Percentiles rank a stretch among this genome's conserved stretches.
Evolutionary conservation across 2,113 vertebrate genomes (phyloP).

Genomic region (Bos indicus): DNA sequence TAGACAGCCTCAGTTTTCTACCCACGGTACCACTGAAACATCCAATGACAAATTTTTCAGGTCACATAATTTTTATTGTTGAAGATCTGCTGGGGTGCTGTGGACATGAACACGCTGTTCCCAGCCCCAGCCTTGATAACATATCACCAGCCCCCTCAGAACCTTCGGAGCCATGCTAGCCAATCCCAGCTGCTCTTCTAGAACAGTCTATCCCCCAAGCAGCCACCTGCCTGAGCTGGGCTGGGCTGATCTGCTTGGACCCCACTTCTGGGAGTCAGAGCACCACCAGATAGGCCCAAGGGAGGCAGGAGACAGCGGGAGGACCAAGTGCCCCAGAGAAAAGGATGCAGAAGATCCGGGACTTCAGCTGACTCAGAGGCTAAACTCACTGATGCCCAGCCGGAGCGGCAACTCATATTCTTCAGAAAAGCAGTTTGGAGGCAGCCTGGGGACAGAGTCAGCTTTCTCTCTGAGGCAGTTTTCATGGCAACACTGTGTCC

Average conservation of each 20-base stretch:
- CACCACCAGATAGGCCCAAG: background rate
- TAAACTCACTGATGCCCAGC: accelerated
- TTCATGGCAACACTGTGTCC: background rate
- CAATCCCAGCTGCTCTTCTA: background rate
- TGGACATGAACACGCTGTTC: background rate
- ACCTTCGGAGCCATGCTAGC: background rate
- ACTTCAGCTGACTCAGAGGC: background rate
- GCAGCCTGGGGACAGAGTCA: background rate
- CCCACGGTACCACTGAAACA: background rate
- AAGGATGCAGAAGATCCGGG: background rate
- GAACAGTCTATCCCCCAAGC: too few species aligned
- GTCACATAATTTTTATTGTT: slow-evolving; percentile 48
- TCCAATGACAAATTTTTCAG: background rate
- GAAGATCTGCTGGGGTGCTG: background rate
- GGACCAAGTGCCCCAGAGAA: background rate
- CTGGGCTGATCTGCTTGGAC: background rate
- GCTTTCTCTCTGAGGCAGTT: background rate
- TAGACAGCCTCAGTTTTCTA: background rate
- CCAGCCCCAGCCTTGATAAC: background rate
- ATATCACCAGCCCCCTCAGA: background rate
- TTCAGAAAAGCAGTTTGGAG: too few species aligned
- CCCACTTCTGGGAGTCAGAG: background rate
- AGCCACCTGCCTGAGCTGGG: background rate
- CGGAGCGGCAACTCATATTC: background rate
- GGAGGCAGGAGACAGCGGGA: background rate